Evolutionary conservation across 2,888 invertebrate species (phyloP).

Genomic region (Drosophila mayaguana): DNA sequence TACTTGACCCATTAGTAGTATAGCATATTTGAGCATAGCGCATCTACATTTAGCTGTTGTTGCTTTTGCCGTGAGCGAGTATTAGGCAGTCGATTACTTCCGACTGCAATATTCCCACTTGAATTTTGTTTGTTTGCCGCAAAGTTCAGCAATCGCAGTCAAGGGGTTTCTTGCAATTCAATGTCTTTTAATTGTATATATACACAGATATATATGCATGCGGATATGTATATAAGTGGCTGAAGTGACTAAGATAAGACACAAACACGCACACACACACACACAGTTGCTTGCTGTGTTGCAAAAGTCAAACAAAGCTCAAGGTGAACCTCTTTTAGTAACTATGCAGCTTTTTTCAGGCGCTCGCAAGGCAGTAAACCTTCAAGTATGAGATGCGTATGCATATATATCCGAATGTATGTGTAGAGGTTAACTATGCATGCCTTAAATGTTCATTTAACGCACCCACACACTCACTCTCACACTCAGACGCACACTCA

Average conservation of each 20-base stretch:
- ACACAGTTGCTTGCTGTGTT: constrained; percentile 41
- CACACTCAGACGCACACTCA: not conserved
- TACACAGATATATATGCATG: not conserved
- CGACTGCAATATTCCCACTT: not conserved
- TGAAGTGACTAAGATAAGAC: constrained; percentile 22
- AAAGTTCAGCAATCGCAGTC: constrained; percentile 11
- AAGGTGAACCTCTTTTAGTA: constrained; percentile 58
- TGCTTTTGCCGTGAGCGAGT: not conserved
- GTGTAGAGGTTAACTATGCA: not conserved
- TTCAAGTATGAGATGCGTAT: constrained; percentile 12
- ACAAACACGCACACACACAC: constrained; percentile 13
- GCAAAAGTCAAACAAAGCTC: constrained; percentile 62
- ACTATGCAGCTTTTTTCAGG: constrained; percentile 43
- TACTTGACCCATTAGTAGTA: not conserved
- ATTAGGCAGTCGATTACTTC: not conserved
- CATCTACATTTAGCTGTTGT: not conserved
- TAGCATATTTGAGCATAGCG: no score
- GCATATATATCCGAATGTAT: not conserved
- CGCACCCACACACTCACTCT: not conserved
- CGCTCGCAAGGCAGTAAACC: constrained; percentile 28
- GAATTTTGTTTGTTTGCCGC: constrained; percentile 3
- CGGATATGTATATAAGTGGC: constrained; percentile 3
- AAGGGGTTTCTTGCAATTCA: constrained; percentile 17
- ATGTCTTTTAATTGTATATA: constrained; percentile 22
- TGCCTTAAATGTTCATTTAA: not conserved